A percentile compares a stretch with the other conserved stretches of the same genome.
phyloP scores from a whole-genome alignment of 2,888 invertebrate genomes.

The Tetramorium bicarinatum region DNA sequence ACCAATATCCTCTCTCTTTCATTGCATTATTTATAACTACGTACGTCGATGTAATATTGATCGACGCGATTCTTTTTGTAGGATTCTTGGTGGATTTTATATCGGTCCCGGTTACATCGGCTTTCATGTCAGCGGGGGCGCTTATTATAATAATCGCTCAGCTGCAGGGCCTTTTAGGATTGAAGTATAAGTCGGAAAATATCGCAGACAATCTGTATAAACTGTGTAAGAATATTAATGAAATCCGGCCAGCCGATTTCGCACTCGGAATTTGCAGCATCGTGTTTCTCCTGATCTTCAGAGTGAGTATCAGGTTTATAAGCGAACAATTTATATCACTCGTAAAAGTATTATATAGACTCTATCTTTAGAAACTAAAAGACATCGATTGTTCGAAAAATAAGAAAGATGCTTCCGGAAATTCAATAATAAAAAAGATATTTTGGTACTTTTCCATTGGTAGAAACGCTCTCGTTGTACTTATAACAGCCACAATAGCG shows the following conservation, averaged over 20 bases:
- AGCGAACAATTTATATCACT: neutral
- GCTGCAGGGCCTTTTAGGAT: conserved; percentile 91
- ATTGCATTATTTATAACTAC: neutral
- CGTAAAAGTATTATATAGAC: neutral
- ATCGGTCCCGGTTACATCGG: conserved; percentile 95
- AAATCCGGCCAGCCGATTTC: conserved; percentile 91
- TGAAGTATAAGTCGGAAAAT: conserved; percentile 91
- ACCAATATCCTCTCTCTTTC: neutral
- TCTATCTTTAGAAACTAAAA: conserved; percentile 88
- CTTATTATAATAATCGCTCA: conserved; percentile 96
- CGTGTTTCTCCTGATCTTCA: conserved; percentile 90
- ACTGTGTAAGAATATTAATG: conserved; percentile 90
- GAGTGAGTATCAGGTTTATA: conserved; percentile 88
- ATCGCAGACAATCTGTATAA: conserved; percentile 92
- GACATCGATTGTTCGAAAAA: conserved; percentile 84
- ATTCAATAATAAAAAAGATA: conserved; percentile 87
- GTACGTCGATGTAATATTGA: neutral
- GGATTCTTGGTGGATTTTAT: conserved; percentile 96
- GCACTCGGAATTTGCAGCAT: conserved; percentile 92
- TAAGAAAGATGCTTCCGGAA: conserved; percentile 79
- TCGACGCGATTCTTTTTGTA: conserved; percentile 81
- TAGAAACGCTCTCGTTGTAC: conserved; percentile 93
- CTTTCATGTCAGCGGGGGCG: conserved; percentile 96
- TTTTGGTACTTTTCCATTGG: conserved; percentile 93
- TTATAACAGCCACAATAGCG: conserved; percentile 89